These are phyloP conservation scores for Corythucha ciliata DNA, from an alignment of 2,888 invertebrate genomes.

Conservation along the genomic window DNA sequence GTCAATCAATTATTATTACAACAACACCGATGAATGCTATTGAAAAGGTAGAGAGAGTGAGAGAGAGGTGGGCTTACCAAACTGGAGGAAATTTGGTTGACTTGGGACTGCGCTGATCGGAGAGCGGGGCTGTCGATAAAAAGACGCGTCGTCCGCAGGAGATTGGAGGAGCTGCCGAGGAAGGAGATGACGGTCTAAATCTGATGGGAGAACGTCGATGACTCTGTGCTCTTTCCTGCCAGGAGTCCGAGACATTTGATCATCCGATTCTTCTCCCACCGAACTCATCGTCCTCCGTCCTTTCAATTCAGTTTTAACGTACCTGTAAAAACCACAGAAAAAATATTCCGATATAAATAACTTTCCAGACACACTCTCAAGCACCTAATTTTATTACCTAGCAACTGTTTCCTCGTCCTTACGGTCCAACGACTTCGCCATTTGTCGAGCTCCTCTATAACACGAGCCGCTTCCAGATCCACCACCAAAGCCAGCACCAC, in stretches of 20 bases:
- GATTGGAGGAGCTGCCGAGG: conserved; percentile 52
- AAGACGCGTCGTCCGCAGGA: conserved; percentile 43
- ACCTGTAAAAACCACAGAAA: conserved; percentile 3
- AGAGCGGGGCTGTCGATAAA: conserved; percentile 38
- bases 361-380: not conserved
- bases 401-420: conserved; percentile 28
- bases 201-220: conserved; percentile 24
- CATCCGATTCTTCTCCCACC: conserved; percentile 19
- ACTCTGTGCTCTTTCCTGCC: conserved; percentile 28
- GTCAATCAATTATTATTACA: not conserved
- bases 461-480: conserved; percentile 16
- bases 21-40: not conserved
- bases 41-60: not conserved
- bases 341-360: not conserved
- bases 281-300: conserved; percentile 14
- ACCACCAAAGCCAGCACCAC: conserved; percentile 10
- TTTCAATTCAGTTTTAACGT: conserved; percentile 18
- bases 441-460: conserved; percentile 23
- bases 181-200: conserved; percentile 49
- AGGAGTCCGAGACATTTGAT: conserved; percentile 45
- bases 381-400: conserved; percentile 9
- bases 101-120: too few relatives aligned
- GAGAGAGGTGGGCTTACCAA: conserved; percentile 34
- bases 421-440: conserved; percentile 33
- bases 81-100: conserved; percentile 41